phyloP scores from a whole-genome alignment of 2,797 vertebrate genomes.

The Eurystomus glaucurus region DNA sequence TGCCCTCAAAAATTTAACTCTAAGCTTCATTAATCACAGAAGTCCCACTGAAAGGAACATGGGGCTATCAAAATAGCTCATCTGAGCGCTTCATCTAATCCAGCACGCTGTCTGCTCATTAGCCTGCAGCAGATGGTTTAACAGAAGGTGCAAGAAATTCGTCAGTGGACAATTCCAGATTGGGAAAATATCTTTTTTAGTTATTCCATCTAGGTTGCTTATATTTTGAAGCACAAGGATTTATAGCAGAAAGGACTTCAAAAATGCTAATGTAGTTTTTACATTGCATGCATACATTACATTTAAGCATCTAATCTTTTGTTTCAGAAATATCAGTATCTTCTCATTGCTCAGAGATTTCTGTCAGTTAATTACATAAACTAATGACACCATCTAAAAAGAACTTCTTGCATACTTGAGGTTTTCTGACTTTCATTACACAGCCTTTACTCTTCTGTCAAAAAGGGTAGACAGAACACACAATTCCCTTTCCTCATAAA shows the following conservation, averaged over 20 bases:
- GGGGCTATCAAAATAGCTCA: conserved; percentile 49
- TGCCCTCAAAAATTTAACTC: conserved; percentile 8
- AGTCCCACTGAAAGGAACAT: conserved; percentile 15
- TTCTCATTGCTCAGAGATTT: not conserved
- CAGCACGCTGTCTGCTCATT: conserved; percentile 23
- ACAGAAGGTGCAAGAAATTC: conserved; percentile 73
- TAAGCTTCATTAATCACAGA: conserved; percentile 28
- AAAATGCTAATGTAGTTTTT: not conserved
- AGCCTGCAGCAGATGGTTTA: conserved; percentile 66
- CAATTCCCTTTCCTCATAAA: not conserved
- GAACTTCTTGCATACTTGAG: not conserved
- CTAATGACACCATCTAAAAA: not conserved
- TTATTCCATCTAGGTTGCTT: not conserved
- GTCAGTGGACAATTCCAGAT: conserved; percentile 29
- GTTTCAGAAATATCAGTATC: not conserved
- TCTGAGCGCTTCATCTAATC: conserved; percentile 19
- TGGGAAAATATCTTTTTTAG: not conserved
- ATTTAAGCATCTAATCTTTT: not conserved
- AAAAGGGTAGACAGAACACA: not conserved
- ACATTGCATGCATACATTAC: not conserved
- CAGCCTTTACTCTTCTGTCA: not conserved
- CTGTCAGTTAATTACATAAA: conserved; percentile 6
- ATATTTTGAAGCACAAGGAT: not conserved
- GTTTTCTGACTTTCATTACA: not conserved
- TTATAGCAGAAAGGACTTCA: not conserved